These are phyloP conservation scores for Erebia aethiops DNA, from an alignment of 2,888 invertebrate species.

Conservation along the genomic window DNA sequence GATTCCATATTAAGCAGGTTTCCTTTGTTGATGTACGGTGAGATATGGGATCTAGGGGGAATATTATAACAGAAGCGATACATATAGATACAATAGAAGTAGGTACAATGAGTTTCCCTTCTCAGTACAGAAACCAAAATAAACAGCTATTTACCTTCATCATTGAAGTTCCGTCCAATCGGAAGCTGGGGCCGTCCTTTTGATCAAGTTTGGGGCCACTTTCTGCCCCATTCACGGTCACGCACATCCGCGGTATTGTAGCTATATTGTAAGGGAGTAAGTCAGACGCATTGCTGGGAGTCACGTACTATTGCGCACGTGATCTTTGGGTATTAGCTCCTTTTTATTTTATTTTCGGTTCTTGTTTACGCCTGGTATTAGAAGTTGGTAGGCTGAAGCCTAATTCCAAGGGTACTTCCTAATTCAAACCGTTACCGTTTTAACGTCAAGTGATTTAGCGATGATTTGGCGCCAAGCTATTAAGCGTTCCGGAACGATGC, in stretches of 20 bases:
- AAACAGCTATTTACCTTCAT: slow-evolving; percentile 2
- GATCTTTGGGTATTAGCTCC: background rate
- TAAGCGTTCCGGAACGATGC: too few relatives aligned
- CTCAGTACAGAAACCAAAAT: slow-evolving; percentile 2
- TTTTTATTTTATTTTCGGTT: background rate
- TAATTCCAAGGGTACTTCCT: too few relatives aligned
- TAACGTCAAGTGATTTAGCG: too few relatives aligned
- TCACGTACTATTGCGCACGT: slow-evolving; percentile 17
- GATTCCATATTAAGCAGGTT: too few relatives aligned
- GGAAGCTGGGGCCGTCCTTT: slow-evolving; percentile 10
- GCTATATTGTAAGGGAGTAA: background rate
- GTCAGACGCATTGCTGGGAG: background rate
- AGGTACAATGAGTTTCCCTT: background rate
- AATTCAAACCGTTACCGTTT: too few relatives aligned
- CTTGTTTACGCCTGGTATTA: too few relatives aligned
- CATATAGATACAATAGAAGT: too few relatives aligned
- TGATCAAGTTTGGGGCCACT: slow-evolving; percentile 11
- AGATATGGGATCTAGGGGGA: too few relatives aligned
- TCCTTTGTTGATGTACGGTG: too few relatives aligned
- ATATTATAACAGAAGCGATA: too few relatives aligned
- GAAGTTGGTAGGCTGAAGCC: too few relatives aligned
- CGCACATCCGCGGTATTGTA: slow-evolving; percentile 41
- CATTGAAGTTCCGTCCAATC: background rate
- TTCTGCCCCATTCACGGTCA: slow-evolving; percentile 39
- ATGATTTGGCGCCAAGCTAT: background rate